Conservation (phyloP, 2,888 invertebrate genomes). For the Lamellibrachia satsuma region DNA sequence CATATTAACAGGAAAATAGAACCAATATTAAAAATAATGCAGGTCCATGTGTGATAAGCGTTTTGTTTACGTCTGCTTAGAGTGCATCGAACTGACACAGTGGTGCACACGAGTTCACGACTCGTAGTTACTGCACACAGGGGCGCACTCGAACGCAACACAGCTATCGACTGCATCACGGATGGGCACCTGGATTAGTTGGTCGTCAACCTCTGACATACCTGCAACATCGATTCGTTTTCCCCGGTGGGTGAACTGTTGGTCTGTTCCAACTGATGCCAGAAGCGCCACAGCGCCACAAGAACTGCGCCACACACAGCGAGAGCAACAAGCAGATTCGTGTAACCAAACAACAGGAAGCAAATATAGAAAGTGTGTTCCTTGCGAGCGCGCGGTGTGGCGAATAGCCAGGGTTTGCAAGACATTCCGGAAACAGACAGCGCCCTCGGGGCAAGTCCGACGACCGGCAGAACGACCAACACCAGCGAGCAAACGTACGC, state of each 20-base stretch:
- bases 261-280: conserved; percentile 35
- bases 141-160: background rate
- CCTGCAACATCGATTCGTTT: background rate
- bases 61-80: no score
- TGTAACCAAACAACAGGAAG: conserved; percentile 44
- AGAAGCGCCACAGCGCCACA: conserved; percentile 33
- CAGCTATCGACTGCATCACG: background rate
- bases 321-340: conserved; percentile 43
- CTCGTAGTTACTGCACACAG: no score
- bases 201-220: conserved; percentile 28
- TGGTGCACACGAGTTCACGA: no score
- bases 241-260: conserved; percentile 8
- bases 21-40: no score
- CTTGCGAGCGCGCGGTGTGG: conserved; percentile 32
- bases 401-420: conserved; percentile 51
- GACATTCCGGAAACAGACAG: conserved; percentile 37
- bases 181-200: conserved; percentile 23
- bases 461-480: conserved; percentile 47
- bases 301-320: conserved; percentile 36
- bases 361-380: conserved; percentile 47
- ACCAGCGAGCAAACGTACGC: conserved; percentile 44
- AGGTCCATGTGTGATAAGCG: no score
- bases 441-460: conserved; percentile 48
- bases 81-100: no score
- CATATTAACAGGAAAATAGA: no score